phyloP scores from a whole-genome alignment of 2,113 vertebrate genomes.

The Hippocampus abdominalis region DNA sequence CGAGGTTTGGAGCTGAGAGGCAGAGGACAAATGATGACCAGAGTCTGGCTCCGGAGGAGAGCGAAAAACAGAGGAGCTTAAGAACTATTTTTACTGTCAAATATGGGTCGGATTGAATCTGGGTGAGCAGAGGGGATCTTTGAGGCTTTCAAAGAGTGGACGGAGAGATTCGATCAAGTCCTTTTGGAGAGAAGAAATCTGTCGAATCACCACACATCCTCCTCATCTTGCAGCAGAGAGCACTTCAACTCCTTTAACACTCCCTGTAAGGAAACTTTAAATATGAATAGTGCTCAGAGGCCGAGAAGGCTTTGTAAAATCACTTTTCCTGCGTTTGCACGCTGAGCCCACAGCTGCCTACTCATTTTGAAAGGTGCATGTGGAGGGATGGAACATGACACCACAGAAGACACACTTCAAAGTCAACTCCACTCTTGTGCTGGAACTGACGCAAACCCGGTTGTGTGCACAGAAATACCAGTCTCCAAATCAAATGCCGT shows the following conservation, averaged over 20 bases:
- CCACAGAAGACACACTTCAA: constrained; percentile 54
- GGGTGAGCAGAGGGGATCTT: constrained; percentile 28
- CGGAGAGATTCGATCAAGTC: constrained; percentile 16
- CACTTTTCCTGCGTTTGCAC: constrained; percentile 36
- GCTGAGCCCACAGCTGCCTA: constrained; percentile 45
- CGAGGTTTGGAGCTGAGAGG: constrained; percentile 53
- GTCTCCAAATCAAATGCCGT: constrained; percentile 54
- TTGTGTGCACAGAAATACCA: constrained; percentile 54
- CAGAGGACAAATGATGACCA: constrained; percentile 54
- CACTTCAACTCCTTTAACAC: constrained; percentile 44
- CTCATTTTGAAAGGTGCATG: constrained; percentile 42
- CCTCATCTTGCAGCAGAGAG: constrained; percentile 35
- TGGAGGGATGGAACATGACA: constrained; percentile 38
- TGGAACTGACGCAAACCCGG: constrained; percentile 61
- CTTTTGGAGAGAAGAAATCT: constrained; percentile 20
- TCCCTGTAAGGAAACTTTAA: constrained; percentile 54
- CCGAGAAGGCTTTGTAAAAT: constrained; percentile 46
- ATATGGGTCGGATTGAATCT: constrained; percentile 60
- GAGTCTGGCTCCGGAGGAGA: constrained; percentile 58
- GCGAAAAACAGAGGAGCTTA: constrained; percentile 59
- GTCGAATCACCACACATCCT: constrained; percentile 30
- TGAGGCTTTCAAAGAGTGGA: constrained; percentile 43
- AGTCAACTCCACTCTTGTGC: constrained; percentile 45
- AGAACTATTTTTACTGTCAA: constrained; percentile 51
- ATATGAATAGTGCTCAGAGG: constrained; percentile 64